Evolutionary conservation across 1,140 invertebrate genomes (phyloP).

Genomic region (Bombus waltoni): DNA sequence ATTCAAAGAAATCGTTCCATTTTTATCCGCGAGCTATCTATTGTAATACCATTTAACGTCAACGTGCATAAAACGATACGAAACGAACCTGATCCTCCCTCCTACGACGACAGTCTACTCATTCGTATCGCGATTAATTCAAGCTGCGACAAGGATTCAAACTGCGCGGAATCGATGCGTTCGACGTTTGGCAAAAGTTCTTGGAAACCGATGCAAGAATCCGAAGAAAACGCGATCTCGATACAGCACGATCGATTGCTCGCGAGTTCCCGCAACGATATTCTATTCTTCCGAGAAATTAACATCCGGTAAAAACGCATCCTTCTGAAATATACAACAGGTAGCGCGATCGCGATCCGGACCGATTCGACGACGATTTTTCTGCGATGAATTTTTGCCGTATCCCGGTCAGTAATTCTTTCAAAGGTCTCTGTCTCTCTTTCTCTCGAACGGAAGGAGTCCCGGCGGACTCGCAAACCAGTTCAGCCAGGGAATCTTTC

Average conservation of each 20-base stretch:
- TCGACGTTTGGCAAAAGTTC: too few species aligned
- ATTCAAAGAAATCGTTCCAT: too few species aligned
- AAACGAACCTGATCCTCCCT: too few species aligned
- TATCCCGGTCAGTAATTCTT: constrained; percentile 25
- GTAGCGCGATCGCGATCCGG: neutral
- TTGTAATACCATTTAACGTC: too few species aligned
- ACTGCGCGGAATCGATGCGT: too few species aligned
- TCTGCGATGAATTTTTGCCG: constrained; percentile 23
- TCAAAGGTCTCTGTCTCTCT: neutral
- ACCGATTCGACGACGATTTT: neutral
- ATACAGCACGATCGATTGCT: neutral
- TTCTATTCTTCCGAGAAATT: constrained; percentile 18
- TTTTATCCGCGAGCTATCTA: too few species aligned
- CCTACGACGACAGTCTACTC: too few species aligned
- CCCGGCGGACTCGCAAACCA: constrained; percentile 43
- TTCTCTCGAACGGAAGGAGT: neutral
- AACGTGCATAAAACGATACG: too few species aligned
- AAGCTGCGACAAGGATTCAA: too few species aligned
- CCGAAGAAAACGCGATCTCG: neutral
- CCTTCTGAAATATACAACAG: constrained; percentile 25
- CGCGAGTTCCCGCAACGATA: neutral
- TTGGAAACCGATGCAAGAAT: too few species aligned
- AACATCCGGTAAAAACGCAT: neutral
- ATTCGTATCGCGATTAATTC: too few species aligned
- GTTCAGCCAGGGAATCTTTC: constrained; percentile 41